Conservation (phyloP, 2,797 vertebrate species). For the Myioborus melanocephalus region DNA sequence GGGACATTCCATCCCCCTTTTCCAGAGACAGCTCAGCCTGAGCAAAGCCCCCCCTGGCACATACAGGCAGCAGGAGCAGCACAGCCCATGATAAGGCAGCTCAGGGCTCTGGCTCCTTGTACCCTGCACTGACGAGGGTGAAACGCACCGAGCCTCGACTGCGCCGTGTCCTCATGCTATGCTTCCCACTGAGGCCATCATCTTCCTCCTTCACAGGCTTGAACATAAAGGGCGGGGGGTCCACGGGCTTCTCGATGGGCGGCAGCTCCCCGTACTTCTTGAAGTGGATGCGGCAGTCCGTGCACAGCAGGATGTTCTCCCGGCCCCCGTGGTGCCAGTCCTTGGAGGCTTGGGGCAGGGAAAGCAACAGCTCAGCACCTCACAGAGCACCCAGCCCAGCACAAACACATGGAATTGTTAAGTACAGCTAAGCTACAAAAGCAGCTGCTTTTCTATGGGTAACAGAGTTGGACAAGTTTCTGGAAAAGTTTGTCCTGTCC, state of each 20-base stretch:
- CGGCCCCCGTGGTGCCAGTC: slow-evolving; percentile 99
- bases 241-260: slow-evolving; percentile 97
- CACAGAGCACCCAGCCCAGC: background rate
- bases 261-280: slow-evolving; percentile 99
- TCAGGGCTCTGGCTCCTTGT: background rate
- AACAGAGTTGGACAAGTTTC: fast-evolving
- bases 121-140: fast-evolving
- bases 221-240: slow-evolving; percentile 99
- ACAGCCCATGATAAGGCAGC: fast-evolving
- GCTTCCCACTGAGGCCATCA: slow-evolving; percentile 96
- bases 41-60: background rate
- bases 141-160: slow-evolving; percentile 92
- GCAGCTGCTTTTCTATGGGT: background rate
- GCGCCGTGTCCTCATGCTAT: slow-evolving; percentile 99
- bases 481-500: background rate
- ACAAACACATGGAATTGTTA: fast-evolving
- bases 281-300: slow-evolving; percentile 97
- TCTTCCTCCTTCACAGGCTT: slow-evolving; percentile 99
- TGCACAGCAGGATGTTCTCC: slow-evolving; percentile 97
- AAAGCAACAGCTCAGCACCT: background rate
- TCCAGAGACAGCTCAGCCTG: background rate
- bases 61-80: background rate
- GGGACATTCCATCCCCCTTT: background rate
- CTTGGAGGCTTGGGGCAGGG: slow-evolving; percentile 84
- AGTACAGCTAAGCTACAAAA: too few species aligned